Percentiles rank a stretch among this genome's conserved stretches.
Conservation (phyloP, 1,140 invertebrate genomes). For the Drosophila asahinai region DNA sequence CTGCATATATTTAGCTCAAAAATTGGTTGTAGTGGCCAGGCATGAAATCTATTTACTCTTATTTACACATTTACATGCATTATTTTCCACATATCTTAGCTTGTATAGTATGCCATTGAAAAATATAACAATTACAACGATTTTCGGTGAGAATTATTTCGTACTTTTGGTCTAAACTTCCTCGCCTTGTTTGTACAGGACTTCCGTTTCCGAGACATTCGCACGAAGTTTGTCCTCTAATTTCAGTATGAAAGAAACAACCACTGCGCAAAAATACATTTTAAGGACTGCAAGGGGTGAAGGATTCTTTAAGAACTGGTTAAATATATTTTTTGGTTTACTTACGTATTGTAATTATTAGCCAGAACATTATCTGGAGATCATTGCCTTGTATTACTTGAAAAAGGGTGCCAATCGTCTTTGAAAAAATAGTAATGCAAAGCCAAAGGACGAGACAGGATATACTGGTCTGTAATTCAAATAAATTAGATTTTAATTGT, state of each 20-base stretch:
- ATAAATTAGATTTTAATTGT: too few relatives aligned
- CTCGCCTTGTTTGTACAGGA: conserved; percentile 37
- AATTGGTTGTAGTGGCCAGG: conserved; percentile 84
- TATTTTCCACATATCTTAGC: neutral
- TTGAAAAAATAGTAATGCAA: neutral
- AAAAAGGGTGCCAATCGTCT: neutral
- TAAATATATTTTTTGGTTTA: neutral
- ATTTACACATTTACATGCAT: neutral
- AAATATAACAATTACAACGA: neutral
- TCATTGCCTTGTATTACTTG: conserved; percentile 12
- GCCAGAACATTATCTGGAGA: neutral
- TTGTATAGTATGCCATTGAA: neutral
- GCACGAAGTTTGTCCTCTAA: conserved; percentile 5
- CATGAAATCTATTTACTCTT: conserved; percentile 41
- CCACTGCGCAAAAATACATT: conserved; percentile 46
- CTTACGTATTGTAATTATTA: neutral
- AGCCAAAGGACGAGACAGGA: conserved; percentile 45
- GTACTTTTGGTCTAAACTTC: conserved; percentile 1
- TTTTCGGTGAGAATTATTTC: neutral
- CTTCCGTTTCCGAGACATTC: conserved; percentile 30
- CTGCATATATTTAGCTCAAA: conserved; percentile 66
- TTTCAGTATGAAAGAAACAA: conserved; percentile 39
- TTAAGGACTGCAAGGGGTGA: conserved; percentile 30
- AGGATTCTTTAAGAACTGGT: neutral
- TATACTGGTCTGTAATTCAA: conserved; percentile 29